Percentiles rank a stretch among this genome's conserved stretches.
Evolutionary conservation across 2,113 vertebrate genomes (phyloP).

Genomic region (Chionomys nivalis): DNA sequence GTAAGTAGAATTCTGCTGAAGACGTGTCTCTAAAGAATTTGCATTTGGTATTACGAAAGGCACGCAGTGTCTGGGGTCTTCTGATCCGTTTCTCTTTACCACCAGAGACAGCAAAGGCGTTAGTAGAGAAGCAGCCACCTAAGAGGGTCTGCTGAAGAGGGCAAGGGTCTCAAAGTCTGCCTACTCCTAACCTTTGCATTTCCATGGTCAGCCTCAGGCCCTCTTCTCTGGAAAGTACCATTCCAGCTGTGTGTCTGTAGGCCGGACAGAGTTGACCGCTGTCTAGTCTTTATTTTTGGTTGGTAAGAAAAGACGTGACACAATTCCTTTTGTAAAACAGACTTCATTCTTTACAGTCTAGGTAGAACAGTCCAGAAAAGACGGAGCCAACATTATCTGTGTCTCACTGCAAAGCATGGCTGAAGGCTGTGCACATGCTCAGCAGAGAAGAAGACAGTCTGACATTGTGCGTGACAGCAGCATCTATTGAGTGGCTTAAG

Average conservation of each 20-base stretch:
- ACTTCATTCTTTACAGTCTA: not conserved
- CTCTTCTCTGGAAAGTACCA: not conserved
- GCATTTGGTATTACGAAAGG: not conserved
- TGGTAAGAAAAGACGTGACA: not conserved
- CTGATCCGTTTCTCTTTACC: too few relatives aligned
- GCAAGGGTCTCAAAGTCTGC: not conserved
- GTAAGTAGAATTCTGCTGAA: not conserved
- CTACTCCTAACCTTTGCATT: not conserved
- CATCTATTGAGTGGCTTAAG: not conserved
- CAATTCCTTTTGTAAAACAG: not conserved
- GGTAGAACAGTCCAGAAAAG: not conserved
- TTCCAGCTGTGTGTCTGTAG: not conserved
- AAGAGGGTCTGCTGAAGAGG: not conserved
- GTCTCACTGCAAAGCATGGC: not conserved
- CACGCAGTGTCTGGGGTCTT: not conserved
- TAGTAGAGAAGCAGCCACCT: not conserved
- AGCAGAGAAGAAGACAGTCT: not conserved
- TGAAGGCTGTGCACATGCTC: not conserved
- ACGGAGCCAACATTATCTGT: not conserved
- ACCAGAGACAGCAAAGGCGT: not conserved
- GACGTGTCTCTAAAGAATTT: not conserved
- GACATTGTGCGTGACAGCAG: not conserved
- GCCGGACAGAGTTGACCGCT: not conserved
- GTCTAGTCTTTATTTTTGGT: constrained; percentile 36
- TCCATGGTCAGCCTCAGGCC: not conserved